These are phyloP conservation scores for Zaprionus kolodkinae DNA, from an alignment of 1,140 invertebrate genomes.

Conservation along the genomic window DNA sequence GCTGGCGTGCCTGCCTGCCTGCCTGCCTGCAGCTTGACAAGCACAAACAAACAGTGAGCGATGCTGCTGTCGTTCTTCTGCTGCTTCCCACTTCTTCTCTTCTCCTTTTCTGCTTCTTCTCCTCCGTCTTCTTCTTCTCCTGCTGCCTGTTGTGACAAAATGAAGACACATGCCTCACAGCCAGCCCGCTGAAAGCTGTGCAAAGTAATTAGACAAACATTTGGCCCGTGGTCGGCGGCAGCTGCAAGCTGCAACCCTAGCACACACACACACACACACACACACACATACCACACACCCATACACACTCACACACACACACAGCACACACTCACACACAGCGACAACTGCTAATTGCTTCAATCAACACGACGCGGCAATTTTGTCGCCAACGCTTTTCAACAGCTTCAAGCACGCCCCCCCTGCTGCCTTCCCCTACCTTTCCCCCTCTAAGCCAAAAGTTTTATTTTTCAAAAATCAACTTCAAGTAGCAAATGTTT, in stretches of 20 bases:
- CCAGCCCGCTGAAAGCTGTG: slow-evolving; percentile 75
- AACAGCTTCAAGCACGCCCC: slow-evolving; percentile 20
- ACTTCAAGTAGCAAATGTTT: slow-evolving; percentile 49
- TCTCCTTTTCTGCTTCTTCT: slow-evolving; percentile 19
- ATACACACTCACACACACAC: slow-evolving; percentile 16
- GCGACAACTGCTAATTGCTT: slow-evolving; percentile 78
- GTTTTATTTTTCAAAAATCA: slow-evolving; percentile 36
- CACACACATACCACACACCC: background rate
- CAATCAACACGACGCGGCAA: slow-evolving; percentile 66
- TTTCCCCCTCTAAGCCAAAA: slow-evolving; percentile 4
- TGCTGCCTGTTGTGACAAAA: slow-evolving; percentile 57
- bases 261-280: slow-evolving; percentile 18
- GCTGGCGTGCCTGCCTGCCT: slow-evolving; percentile 40
- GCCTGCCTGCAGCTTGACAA: slow-evolving; percentile 56
- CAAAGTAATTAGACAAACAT: slow-evolving; percentile 83
- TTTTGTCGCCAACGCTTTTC: slow-evolving; percentile 47
- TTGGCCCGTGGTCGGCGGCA: slow-evolving; percentile 63
- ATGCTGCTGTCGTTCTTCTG: slow-evolving; percentile 19
- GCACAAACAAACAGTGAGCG: slow-evolving; percentile 69
- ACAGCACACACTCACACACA: slow-evolving; percentile 27
- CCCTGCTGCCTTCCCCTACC: background rate
- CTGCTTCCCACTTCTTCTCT: slow-evolving; percentile 13
- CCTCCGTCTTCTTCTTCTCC: slow-evolving; percentile 8
- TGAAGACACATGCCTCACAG: slow-evolving; percentile 70
- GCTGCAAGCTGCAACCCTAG: slow-evolving; percentile 46